Evolutionary conservation across 2,888 invertebrate species (phyloP).

Genomic region (Agonum fuliginosum): DNA sequence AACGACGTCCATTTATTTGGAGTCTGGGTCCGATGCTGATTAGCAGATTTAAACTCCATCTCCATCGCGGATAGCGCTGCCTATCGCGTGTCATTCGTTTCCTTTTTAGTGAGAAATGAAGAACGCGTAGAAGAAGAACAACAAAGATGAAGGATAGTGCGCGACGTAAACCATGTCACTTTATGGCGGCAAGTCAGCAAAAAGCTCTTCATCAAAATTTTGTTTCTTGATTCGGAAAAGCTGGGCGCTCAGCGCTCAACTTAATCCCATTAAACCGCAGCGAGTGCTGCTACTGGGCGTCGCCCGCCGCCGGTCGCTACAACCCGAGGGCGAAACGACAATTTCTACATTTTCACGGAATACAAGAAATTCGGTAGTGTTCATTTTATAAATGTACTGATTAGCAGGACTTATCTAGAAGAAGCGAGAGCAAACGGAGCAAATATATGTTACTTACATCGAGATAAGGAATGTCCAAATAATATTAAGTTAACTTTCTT

Average conservation of each 20-base stretch:
- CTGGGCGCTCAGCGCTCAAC: slow-evolving; percentile 41
- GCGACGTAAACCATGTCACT: not conserved
- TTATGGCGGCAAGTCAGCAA: slow-evolving; percentile 56
- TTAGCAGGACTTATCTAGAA: no score
- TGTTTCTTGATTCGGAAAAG: slow-evolving; percentile 58
- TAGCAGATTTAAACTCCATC: slow-evolving; percentile 48
- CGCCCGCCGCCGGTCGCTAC: not conserved
- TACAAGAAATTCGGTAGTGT: no score
- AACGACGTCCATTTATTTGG: slow-evolving; percentile 44
- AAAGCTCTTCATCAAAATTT: slow-evolving; percentile 58
- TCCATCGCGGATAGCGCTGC: slow-evolving; percentile 10
- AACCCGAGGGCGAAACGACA: not conserved
- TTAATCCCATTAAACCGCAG: slow-evolving; percentile 57
- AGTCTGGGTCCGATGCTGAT: slow-evolving; percentile 37
- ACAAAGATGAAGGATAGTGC: slow-evolving; percentile 2
- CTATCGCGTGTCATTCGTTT: slow-evolving; percentile 30
- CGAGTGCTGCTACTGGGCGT: not conserved
- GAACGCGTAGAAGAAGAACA: not conserved
- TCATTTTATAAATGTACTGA: no score
- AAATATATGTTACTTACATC: no score
- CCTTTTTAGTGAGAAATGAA: not conserved
- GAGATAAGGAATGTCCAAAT: no score
- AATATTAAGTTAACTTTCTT: no score
- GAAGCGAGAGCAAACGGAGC: no score
- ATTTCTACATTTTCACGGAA: not conserved